Evolutionary conservation across 2,888 invertebrate genomes (phyloP), one percentile per base, ranked within the genome.

Genomic region (Rhagophthalmus giganteus): DNA sequence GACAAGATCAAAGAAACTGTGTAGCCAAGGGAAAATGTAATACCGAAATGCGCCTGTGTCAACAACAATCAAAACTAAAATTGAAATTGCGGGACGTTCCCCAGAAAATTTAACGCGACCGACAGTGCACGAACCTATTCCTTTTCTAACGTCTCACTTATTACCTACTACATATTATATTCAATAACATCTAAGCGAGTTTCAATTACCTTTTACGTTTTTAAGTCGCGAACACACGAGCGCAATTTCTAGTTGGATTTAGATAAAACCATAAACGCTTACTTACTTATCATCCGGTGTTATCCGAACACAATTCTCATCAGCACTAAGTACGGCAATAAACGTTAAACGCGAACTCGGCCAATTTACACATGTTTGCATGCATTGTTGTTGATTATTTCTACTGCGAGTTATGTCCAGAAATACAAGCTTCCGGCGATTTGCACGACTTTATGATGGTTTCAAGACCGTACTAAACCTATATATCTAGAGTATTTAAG

Each of bases 11-110:
- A 68, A 69, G 70, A 63, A 58, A 54, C 55, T 24, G 58, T 65
- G 56, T 59, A 64, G 27, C 35, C 33, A 25, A 40, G 31, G 30
- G 64, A 69, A 67, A 66, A 68, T 60, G 65, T 62, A 70, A 68
- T 67, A 65, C 63, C 58, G 58, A 64, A 59, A 63, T 68, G 63
- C 64, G 62, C 66, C 67, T 69, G 63, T 67, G 71, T 70, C 67
- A 71, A 72, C 68, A 72, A 72, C 69, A 71, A 71, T 70, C 70
- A 69, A 61, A 69, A 67, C 65, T 63, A 63, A 64, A 67, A 71
- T 68, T 71, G 68, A 66, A 71, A 70, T 64, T 64, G 65, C 66
- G 66, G 65, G n/a, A 65, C 66, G 66, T 62, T 64, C 61, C 47
- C 10, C 37, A 32, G 41, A 47, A 47, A 52, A 52, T 47, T 52